These are phyloP conservation scores for Bovichtus diacanthus DNA, from an alignment of 2,797 vertebrate species.

Conservation along the genomic window DNA sequence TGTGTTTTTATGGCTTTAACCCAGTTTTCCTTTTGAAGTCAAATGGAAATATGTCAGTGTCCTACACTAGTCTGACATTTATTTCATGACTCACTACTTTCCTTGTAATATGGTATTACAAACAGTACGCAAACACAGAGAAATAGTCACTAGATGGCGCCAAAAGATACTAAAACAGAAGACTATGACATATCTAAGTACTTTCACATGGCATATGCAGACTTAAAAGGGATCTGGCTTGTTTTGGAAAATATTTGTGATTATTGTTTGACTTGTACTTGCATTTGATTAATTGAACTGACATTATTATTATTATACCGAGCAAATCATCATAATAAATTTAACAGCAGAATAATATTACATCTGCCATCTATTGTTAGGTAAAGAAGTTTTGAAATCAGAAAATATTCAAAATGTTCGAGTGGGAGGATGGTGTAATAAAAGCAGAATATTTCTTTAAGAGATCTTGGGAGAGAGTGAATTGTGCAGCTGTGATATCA, in stretches of 20 bases:
- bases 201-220: too few species aligned
- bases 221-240: background rate
- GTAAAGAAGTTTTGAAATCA: background rate
- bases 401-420: background rate
- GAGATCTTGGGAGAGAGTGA: slow-evolving; percentile 8
- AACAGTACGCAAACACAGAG: background rate
- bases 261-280: background rate
- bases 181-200: background rate
- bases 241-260: slow-evolving; percentile 2
- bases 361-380: background rate
- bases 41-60: slow-evolving; percentile 4
- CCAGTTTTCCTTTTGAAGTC: slow-evolving; percentile 24
- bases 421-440: background rate
- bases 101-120: background rate
- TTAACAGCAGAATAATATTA: background rate
- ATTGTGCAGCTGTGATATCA: slow-evolving; percentile 29
- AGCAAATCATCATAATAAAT: background rate
- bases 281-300: background rate
- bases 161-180: slow-evolving; percentile 40
- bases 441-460: slow-evolving; percentile 25
- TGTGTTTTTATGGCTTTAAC: slow-evolving; percentile 24
- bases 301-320: background rate
- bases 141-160: slow-evolving; percentile 67
- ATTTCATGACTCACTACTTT: slow-evolving; percentile 5
- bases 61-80: slow-evolving; percentile 8